Evolutionary conservation across 2,888 invertebrate species (phyloP).

Genomic region (Campoplex nolae): DNA sequence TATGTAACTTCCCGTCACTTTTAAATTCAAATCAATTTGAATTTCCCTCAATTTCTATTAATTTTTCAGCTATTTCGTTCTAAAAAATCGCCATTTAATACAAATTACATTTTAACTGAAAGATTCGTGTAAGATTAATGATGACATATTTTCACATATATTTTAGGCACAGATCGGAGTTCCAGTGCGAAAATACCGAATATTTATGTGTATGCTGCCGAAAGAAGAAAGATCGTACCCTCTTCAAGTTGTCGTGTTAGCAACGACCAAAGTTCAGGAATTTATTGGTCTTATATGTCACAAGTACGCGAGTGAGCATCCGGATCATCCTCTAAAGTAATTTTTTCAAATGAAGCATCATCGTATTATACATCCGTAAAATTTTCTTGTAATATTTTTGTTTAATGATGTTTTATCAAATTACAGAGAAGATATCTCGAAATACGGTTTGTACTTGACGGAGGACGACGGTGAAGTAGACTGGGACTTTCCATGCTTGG

Average conservation of each 20-base stretch:
- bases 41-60: neutral
- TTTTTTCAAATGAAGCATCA: conserved; percentile 44
- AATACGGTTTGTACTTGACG: conserved; percentile 96
- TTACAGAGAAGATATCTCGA: conserved; percentile 86
- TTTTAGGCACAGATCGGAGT: conserved; percentile 90
- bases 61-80: neutral
- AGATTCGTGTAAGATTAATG: neutral
- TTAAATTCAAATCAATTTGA: neutral
- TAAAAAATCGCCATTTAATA: no score
- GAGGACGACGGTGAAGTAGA: conserved; percentile 99
- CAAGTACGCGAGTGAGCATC: conserved; percentile 87
- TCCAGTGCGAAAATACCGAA: conserved; percentile 93
- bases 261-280: conserved; percentile 94
- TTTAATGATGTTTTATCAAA: conserved; percentile 21
- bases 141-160: neutral
- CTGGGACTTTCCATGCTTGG: conserved; percentile 96
- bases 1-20: conserved; percentile 66
- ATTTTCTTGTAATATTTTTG: neutral
- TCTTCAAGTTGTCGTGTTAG: conserved; percentile 91
- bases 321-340: conserved; percentile 83
- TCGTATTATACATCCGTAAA: neutral
- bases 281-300: conserved; percentile 97
- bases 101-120: neutral
- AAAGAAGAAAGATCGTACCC: conserved; percentile 94
- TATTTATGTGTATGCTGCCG: conserved; percentile 95